A percentile compares a stretch with the other conserved stretches of the same genome.
These are phyloP conservation scores for Thalassaphorura encarpata DNA, from an alignment of 1,140 invertebrate species.

Conservation along the genomic window DNA sequence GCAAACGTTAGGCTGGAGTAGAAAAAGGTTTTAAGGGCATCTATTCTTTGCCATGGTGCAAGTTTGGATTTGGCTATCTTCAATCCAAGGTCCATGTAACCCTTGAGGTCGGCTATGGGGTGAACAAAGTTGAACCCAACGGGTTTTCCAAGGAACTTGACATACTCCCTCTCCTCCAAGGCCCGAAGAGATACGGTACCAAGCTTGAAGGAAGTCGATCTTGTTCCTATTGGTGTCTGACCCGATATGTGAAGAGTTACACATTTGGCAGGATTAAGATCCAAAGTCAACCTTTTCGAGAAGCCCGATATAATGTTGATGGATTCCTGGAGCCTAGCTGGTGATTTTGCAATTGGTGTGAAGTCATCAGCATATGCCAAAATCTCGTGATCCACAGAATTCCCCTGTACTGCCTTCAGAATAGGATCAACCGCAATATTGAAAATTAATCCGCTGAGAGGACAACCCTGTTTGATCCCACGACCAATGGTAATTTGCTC, in stretches of 20 bases:
- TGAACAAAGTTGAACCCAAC: slow-evolving; percentile 9
- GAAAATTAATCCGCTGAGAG: slow-evolving; percentile 38
- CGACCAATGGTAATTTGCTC: slow-evolving; percentile 33
- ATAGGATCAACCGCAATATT: slow-evolving; percentile 37
- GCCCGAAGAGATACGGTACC: too few species aligned
- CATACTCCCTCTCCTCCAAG: not conserved
- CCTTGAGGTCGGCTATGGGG: slow-evolving; percentile 5
- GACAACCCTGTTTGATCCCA: slow-evolving; percentile 39
- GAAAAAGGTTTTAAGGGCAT: slow-evolving; percentile 36
- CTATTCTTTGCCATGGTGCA: slow-evolving; percentile 39
- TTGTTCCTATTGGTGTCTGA: not conserved
- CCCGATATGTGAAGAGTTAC: slow-evolving; percentile 1
- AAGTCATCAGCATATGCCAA: slow-evolving; percentile 36
- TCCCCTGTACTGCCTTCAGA: slow-evolving; percentile 21
- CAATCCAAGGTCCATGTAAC: not conserved
- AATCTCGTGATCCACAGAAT: slow-evolving; percentile 17
- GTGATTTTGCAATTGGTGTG: slow-evolving; percentile 16
- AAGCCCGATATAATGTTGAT: slow-evolving; percentile 11
- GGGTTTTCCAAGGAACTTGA: slow-evolving; percentile 14
- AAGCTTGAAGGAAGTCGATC: not conserved
- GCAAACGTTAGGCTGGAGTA: slow-evolving; percentile 35
- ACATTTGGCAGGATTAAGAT: slow-evolving; percentile 3
- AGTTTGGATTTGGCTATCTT: slow-evolving; percentile 18
- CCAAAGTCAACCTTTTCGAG: slow-evolving; percentile 34
- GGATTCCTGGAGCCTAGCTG: slow-evolving; percentile 17